Evolutionary conservation across 2,797 vertebrate genomes (phyloP), one percentile per base, ranked within the genome.

Genomic region (Amphiprion clarkii): DNA sequence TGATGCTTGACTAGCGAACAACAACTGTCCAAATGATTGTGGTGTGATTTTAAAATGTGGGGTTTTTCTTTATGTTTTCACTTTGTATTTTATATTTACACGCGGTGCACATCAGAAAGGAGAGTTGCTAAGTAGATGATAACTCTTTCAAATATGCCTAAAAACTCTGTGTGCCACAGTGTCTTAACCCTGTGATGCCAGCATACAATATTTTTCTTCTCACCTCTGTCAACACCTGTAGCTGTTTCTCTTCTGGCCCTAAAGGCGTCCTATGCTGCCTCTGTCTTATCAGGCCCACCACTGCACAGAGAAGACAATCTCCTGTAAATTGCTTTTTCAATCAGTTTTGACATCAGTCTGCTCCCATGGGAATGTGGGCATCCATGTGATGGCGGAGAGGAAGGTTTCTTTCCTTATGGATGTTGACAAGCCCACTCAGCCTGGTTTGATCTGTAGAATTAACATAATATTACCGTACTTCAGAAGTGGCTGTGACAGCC

Each of bases 301-400:
- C 76, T 46, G 66, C 72, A 76, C 76, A 72, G 85, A 62, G 74
- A 81, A 83, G 83, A 90, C 84, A 86, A 78, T 89, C 90, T 87
- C 77, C 83, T 78, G 84, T 80, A 94, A 93, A 92, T 90, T 89
- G 89, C 89, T 86, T 93, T 89, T 92, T 90, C 79, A 75, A 93
- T 93, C 83, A 87, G 80, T 86, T 92, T 87, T 93, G 93, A 93
- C 90, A 92, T 88, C 82, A 87, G 71, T 81, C 85, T 76, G 74
- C 82, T 90, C 91, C 81, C 86, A 17, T 72, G 86, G 89, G 91
- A 82, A 78, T 66, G 74, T 71, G 77, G 79, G 61, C 79, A 85
- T 88, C 79, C 83, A 86, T 80, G 82, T 88, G 88, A 89, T 76
- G 74, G 82, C 63, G 16, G 61, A 76, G 84, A 84, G 78, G 85